A percentile compares a stretch with the other conserved stretches of the same genome.
Evolutionary conservation across 2,888 invertebrate genomes (phyloP).

Genomic region (Scaeva pyrastri): DNA sequence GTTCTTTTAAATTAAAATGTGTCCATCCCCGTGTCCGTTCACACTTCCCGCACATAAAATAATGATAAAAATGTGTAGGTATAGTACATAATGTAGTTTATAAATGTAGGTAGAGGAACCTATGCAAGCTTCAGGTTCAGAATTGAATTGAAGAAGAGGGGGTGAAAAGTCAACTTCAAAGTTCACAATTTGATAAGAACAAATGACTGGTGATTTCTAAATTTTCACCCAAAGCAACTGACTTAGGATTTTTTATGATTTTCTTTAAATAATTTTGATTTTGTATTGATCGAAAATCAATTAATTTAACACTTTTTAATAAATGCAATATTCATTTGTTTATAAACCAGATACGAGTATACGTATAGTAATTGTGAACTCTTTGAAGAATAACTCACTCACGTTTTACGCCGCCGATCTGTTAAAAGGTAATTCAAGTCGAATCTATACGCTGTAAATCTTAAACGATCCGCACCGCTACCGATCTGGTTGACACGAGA

Average conservation of each 20-base stretch:
- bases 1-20: neutral
- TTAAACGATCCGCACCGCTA: slow-evolving; percentile 52
- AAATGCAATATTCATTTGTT: slow-evolving; percentile 6
- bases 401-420: neutral
- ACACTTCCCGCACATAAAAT: neutral
- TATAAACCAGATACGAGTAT: neutral
- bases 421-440: neutral
- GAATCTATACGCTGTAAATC: neutral
- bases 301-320: neutral
- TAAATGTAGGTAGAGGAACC: too few species aligned
- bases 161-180: slow-evolving; percentile 10
- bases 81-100: too few species aligned
- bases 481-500: slow-evolving; percentile 80
- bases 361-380: neutral
- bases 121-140: too few species aligned
- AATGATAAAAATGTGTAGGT: neutral
- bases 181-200: slow-evolving; percentile 39
- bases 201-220: slow-evolving; percentile 8
- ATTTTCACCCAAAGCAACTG: neutral
- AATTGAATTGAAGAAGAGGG: slow-evolving; percentile 4
- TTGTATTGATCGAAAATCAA: neutral
- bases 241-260: neutral
- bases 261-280: neutral
- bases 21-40: neutral
- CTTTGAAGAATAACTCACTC: slow-evolving; percentile 16